phyloP scores from a whole-genome alignment of 53 echinoderm and acorn worm genomes.

The Henricia sp. region DNA sequence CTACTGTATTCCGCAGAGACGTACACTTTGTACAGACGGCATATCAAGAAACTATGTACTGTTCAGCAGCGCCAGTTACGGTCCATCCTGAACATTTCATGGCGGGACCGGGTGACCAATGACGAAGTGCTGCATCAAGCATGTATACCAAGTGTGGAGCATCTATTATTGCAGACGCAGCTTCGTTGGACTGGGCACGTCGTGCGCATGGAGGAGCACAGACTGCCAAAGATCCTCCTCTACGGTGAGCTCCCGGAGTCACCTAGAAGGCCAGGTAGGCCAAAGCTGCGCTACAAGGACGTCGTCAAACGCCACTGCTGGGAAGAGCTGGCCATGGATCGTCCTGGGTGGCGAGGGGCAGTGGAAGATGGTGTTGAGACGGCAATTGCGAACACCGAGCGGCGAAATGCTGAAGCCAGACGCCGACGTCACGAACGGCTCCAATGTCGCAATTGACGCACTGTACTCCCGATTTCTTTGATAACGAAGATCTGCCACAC shows the following conservation, averaged over 20 bases:
- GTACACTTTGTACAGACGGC: too few relatives aligned
- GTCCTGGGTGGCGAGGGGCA: conserved; percentile 3
- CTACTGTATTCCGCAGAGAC: too few relatives aligned
- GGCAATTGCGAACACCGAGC: neutral
- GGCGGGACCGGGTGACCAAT: conserved; percentile 55
- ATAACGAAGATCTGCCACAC: conserved; percentile 8
- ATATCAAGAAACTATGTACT: conserved; percentile 34
- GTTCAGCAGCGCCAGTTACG: conserved; percentile 42
- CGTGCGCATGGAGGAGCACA: conserved; percentile 14
- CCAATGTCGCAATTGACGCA: neutral
- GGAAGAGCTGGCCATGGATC: neutral
- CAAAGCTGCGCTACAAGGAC: conserved; percentile 47
- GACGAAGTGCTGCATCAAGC: conserved; percentile 63
- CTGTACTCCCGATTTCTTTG: neutral
- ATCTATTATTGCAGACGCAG: neutral
- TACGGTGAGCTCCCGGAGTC: conserved; percentile 34
- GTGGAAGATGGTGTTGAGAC: neutral
- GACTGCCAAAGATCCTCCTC: conserved; percentile 21
- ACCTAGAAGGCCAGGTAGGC: conserved; percentile 24
- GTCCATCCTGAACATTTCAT: conserved; percentile 29
- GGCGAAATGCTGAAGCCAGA: neutral
- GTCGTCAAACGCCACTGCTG: conserved; percentile 15
- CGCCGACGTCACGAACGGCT: neutral
- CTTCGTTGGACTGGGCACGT: conserved; percentile 4
- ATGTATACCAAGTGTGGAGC: conserved; percentile 13